Base-by-base conservation (phyloP, 92 coral and sea anemone genomes). In the Porites cylindrica region DNA sequence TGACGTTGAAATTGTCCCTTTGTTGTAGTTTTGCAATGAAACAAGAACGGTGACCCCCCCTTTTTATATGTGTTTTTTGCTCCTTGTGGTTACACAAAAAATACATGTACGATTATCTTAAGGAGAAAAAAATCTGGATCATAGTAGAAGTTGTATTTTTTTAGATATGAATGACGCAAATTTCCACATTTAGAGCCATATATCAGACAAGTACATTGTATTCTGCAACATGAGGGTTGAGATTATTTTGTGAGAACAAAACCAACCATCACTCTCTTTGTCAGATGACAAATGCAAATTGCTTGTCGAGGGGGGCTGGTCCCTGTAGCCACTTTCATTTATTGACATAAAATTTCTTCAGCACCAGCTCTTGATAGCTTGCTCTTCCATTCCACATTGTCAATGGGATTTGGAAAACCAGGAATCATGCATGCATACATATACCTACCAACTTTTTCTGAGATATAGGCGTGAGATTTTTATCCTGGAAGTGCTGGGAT, bases 391-490 rank as follows among this genome's bases (percentile, higher is more conserved):
- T 96, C 94, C 26, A 96, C 70, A 23, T 84, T 59, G 26, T 92
- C 92, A 53, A 92, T 67, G 12, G 98, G 96, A 72, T 92, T 96
- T 1, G 99, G 99, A 82, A 96, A 96, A 60, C 99, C 99, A 29
- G 99, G 99, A 75, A 96, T 94, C 72, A 96, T 85, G 66, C 98
- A 90, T 18, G 96, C 97, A 80, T 88, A 96, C 85, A 96, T 91
- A n/a, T n/a, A n/a, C n/a, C n/a, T n/a, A n/a, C n/a, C n/a, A n/a
- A n/a, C n/a, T n/a, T n/a, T n/a, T n/a, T n/a, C n/a, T n/a, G n/a
- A n/a, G n/a, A n/a, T n/a, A n/a, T n/a, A n/a, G n/a, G n/a, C n/a
- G n/a, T n/a, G n/a, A n/a, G n/a, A n/a, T n/a, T n/a, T n/a, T n/a
- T n/a, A n/a, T n/a, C n/a, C n/a, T n/a, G n/a, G n/a, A n/a, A n/a